Conservation (phyloP, 2,888 invertebrate genomes). For the Platycheirus albimanus region DNA sequence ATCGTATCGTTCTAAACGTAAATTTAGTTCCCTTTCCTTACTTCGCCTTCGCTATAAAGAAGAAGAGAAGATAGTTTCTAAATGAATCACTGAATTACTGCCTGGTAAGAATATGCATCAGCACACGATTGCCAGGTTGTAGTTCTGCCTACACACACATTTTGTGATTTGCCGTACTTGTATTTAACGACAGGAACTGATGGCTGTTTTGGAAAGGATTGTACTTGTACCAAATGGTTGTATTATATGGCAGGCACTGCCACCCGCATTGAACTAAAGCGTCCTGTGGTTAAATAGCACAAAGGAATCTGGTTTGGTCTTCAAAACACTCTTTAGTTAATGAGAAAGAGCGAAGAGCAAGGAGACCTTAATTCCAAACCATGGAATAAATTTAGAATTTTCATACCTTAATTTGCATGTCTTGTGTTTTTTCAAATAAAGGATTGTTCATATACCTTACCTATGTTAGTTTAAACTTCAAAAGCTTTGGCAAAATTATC, state of each 20-base stretch:
- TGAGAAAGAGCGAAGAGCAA: background rate
- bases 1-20: conserved; percentile 44
- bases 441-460: background rate
- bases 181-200: background rate
- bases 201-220: too few relatives aligned
- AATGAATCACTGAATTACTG: conserved; percentile 8
- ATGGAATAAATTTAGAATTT: conserved; percentile 44
- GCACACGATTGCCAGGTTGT: conserved; percentile 31
- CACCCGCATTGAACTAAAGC: conserved; percentile 54
- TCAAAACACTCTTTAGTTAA: conserved; percentile 2
- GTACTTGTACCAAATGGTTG: conserved; percentile 32
- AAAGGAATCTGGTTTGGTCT: conserved; percentile 39
- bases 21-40: conserved; percentile 41
- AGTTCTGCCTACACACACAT: conserved; percentile 31
- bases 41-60: conserved; percentile 29
- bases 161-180: conserved; percentile 10
- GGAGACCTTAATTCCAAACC: conserved; percentile 7
- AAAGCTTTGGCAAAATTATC: background rate
- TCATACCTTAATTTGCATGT: too few relatives aligned
- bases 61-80: conserved; percentile 25
- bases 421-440: too few relatives aligned
- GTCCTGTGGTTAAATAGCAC: conserved; percentile 43
- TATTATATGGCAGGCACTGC: conserved; percentile 13
- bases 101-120: conserved; percentile 8
- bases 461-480: background rate